These are phyloP conservation scores for Amphipyra tragopoginis DNA, from an alignment of 2,888 invertebrate genomes.

Conservation along the genomic window DNA sequence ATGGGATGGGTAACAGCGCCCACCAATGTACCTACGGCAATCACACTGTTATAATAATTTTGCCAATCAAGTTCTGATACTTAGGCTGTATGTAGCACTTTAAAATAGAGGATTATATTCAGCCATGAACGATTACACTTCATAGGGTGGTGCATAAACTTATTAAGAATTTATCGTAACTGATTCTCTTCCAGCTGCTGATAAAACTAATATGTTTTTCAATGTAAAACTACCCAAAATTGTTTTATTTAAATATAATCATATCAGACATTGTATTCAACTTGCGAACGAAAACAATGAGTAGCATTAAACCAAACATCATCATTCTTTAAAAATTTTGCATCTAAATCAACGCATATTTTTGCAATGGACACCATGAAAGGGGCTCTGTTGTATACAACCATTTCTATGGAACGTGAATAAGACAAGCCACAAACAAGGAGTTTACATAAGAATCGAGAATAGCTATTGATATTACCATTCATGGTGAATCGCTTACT, in stretches of 20 bases:
- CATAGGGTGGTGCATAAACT: too few species aligned
- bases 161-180: too few species aligned
- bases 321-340: constrained; percentile 42
- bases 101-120: too few species aligned
- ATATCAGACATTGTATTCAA: constrained; percentile 9
- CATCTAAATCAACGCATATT: constrained; percentile 60
- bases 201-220: too few species aligned
- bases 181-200: too few species aligned
- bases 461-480: constrained; percentile 61
- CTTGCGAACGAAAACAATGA: constrained; percentile 9
- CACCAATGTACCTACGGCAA: constrained; percentile 30
- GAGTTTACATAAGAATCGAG: constrained; percentile 59
- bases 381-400: constrained; percentile 46
- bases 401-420: constrained; percentile 55
- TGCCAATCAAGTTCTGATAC: too few species aligned
- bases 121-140: too few species aligned
- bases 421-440: constrained; percentile 58
- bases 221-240: too few species aligned
- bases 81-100: too few species aligned
- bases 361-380: constrained; percentile 54
- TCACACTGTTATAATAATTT: background rate
- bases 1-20: constrained; percentile 33
- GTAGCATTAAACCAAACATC: constrained; percentile 30
- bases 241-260: background rate
- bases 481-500: constrained; percentile 53